Evolutionary conservation across 2,113 vertebrate genomes (phyloP), one percentile per base, ranked within the genome.

Genomic region (Eonycteris spelaea): DNA sequence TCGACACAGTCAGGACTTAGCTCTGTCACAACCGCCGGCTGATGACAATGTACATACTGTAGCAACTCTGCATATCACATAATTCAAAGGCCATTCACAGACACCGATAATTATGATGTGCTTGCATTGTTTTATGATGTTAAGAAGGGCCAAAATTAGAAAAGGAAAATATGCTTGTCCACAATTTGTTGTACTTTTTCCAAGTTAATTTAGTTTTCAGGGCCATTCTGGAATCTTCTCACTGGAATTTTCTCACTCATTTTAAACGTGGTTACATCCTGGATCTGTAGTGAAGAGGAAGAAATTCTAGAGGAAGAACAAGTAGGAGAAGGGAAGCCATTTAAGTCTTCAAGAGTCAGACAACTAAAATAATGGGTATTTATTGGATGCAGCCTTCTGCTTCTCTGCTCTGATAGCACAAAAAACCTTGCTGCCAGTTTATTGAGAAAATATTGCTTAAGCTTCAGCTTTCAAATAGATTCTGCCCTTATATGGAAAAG

Each of bases 81-180:
- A 26, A 94, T 80, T 95, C 89, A 90, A 63, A 93, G 85, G 92
- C 73, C 57, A 87, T 86, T 93, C 93, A 87, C 74, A 90, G 86
- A 74, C 30, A 67, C 82, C 48, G n/a, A 38, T 85, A 63, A 96
- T 91, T 91, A 93, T 30, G 70, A 93, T 65, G 63, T 30, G 67
- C 65, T 84, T 91, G 51, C 1, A 80, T 61, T 77, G 86, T 94
- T 94, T 86, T 68, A 91, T 74, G 83, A 90, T 51, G 63, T n/a
- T n/a, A 96, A 89, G 35, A 45, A 61, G 77, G 74, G n/a, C 86
- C 83, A 71, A 82, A 93, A 94, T 71, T 48, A 73, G 78, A 71
- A 77, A 38, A 96, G 80, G 24, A 73, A 85, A 89, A 85, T 61
- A 65, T 6, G 57, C 48, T 28, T 26, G 35, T 91, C 53, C 30